Conservation (phyloP, 2,113 vertebrate species). For the Thomomys bottae region DNA sequence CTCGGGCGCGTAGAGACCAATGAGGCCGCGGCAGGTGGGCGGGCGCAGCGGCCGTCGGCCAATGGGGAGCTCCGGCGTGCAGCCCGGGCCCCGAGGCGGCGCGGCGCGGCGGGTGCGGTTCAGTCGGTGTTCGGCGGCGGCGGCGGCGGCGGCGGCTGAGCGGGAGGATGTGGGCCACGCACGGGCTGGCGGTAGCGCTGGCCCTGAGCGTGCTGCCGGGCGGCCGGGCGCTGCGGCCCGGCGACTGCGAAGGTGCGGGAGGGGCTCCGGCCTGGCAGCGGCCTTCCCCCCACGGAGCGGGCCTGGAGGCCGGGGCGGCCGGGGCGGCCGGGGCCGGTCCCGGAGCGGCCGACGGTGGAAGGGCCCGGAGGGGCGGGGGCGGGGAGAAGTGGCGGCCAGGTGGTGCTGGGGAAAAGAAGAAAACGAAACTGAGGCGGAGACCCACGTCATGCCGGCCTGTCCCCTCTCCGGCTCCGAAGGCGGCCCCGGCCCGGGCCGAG, state of each 20-base stretch:
- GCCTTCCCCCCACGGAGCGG: slow-evolving; percentile 95
- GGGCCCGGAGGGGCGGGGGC: not conserved
- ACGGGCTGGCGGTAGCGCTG: slow-evolving; percentile 89
- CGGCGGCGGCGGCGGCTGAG: slow-evolving; percentile 5
- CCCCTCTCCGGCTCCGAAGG: too few relatives aligned
- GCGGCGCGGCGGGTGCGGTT: slow-evolving; percentile 64
- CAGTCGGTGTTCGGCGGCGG: slow-evolving; percentile 66
- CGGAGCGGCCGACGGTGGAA: not conserved
- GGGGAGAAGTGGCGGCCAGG: not conserved
- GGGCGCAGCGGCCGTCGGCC: slow-evolving; percentile 58
- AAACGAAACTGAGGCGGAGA: slow-evolving; percentile 17
- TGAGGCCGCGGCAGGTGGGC: not conserved
- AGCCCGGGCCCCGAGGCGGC: slow-evolving; percentile 59
- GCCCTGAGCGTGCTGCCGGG: slow-evolving; percentile 86
- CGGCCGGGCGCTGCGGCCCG: slow-evolving; percentile 86
- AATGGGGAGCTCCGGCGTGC: slow-evolving; percentile 79
- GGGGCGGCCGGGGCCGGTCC: not conserved
- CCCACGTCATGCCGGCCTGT: not conserved
- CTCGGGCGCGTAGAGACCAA: slow-evolving; percentile 73
- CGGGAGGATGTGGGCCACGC: slow-evolving; percentile 88
- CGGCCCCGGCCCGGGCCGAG: not conserved
- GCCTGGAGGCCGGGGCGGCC: not conserved
- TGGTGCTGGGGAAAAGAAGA: too few relatives aligned
- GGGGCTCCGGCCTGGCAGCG: slow-evolving; percentile 90
- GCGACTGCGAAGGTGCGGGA: slow-evolving; percentile 94